Conservation (phyloP, 2,888 invertebrate species). For the Nomada fucata region DNA sequence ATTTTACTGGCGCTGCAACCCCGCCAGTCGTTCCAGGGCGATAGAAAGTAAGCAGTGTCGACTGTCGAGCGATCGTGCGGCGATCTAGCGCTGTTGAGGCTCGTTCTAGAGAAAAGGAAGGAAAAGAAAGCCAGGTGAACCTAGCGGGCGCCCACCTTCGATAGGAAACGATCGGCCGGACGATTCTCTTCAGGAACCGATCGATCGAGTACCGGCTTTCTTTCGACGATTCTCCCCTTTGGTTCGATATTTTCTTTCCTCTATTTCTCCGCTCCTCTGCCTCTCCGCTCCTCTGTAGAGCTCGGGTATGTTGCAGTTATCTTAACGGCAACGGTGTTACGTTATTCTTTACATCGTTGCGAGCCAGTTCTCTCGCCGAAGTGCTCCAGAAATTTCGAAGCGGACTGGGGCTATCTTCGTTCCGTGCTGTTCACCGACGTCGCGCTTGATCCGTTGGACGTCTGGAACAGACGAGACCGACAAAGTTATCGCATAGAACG, state of each 20-base stretch:
- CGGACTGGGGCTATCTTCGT: conserved; percentile 16
- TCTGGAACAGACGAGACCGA: conserved; percentile 19
- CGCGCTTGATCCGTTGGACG: conserved; percentile 44
- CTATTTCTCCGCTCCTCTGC: background rate
- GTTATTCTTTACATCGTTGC: conserved; percentile 64
- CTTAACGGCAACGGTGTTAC: conserved; percentile 53
- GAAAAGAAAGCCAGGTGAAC: conserved; percentile 39
- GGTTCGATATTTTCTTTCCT: background rate
- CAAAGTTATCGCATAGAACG: background rate
- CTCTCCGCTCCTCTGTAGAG: background rate
- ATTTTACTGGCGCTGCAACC: conserved; percentile 62
- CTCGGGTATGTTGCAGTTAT: conserved; percentile 25
- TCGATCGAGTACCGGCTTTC: conserved; percentile 40
- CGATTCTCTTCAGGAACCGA: conserved; percentile 43
- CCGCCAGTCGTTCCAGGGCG: conserved; percentile 56
- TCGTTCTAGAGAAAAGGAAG: conserved; percentile 28
- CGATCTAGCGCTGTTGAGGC: conserved; percentile 54
- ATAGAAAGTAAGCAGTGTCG: conserved; percentile 69
- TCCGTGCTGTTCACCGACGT: conserved; percentile 12
- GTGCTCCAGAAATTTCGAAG: conserved; percentile 11
- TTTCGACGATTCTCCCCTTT: conserved; percentile 26
- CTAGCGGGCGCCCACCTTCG: conserved; percentile 47
- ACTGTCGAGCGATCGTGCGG: conserved; percentile 50
- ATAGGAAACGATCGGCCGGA: conserved; percentile 63
- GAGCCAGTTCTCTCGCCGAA: conserved; percentile 21